These are phyloP conservation scores for Picathartes gymnocephalus DNA, from an alignment of 2,113 vertebrate genomes.

Conservation along the genomic window DNA sequence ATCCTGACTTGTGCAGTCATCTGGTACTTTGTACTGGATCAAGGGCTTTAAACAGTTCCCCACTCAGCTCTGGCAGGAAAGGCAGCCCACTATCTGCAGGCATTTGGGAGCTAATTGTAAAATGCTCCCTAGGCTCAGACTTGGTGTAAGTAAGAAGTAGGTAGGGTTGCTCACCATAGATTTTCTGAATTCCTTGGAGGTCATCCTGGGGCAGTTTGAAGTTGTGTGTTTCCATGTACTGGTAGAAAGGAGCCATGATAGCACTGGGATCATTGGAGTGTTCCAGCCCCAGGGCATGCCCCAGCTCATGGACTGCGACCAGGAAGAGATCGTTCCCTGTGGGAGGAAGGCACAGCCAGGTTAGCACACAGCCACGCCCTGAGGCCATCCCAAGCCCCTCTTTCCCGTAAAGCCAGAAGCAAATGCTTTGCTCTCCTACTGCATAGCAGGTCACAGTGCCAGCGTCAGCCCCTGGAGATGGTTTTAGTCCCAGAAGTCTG, in stretches of 20 bases:
- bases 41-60: neutral
- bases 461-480: neutral
- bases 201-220: conserved; percentile 97
- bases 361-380: neutral
- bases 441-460: neutral
- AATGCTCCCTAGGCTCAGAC: neutral
- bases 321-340: conserved; percentile 94
- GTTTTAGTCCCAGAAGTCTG: neutral
- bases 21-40: neutral
- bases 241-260: conserved; percentile 99
- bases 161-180: conserved; percentile 82
- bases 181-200: conserved; percentile 97
- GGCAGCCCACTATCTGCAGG: neutral
- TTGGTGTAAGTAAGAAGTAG: neutral
- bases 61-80: neutral
- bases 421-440: neutral
- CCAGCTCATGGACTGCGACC: conserved; percentile 94
- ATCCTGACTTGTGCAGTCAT: neutral
- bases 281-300: conserved; percentile 91
- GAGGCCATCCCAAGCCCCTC: neutral
- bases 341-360: neutral
- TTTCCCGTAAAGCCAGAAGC: neutral
- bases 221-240: conserved; percentile 98
- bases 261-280: conserved; percentile 97
- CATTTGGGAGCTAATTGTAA: neutral